phyloP scores from a whole-genome alignment of 2,797 vertebrate species.

The Rachycentron canadum region DNA sequence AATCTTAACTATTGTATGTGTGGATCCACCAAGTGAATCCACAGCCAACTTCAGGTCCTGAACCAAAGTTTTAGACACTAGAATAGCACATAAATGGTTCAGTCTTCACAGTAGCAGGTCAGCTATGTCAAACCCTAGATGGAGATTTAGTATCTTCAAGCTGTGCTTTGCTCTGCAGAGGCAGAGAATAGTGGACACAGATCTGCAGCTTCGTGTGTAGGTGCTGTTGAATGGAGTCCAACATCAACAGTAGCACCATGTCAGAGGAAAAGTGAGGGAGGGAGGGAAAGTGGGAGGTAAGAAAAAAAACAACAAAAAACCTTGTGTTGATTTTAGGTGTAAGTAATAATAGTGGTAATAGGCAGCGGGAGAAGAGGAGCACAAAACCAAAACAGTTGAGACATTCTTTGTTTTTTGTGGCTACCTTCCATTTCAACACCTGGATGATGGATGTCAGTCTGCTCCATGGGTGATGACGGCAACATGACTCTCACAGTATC shows the following conservation, averaged over 20 bases:
- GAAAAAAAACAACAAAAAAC: slow-evolving; percentile 29
- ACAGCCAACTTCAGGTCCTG: slow-evolving; percentile 18
- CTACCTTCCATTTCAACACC: slow-evolving; percentile 61
- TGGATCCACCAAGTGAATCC: not conserved
- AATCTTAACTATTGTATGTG: not conserved
- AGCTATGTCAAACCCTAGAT: slow-evolving; percentile 37
- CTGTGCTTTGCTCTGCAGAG: slow-evolving; percentile 33
- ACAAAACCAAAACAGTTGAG: slow-evolving; percentile 43
- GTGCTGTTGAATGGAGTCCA: slow-evolving; percentile 67
- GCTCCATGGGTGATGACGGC: slow-evolving; percentile 44
- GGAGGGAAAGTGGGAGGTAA: slow-evolving; percentile 56
- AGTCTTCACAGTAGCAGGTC: slow-evolving; percentile 56
- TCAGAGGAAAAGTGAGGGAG: slow-evolving; percentile 59
- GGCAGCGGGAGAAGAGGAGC: slow-evolving; percentile 36
- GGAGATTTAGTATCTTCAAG: slow-evolving; percentile 41
- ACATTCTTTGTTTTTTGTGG: slow-evolving; percentile 64
- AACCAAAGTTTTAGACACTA: slow-evolving; percentile 11
- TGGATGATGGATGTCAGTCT: slow-evolving; percentile 65
- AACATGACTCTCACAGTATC: slow-evolving; percentile 26
- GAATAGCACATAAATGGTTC: slow-evolving; percentile 7
- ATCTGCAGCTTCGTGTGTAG: slow-evolving; percentile 54
- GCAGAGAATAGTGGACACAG: slow-evolving; percentile 35
- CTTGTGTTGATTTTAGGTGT: slow-evolving; percentile 67
- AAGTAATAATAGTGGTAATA: slow-evolving; percentile 62
- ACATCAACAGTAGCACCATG: slow-evolving; percentile 65